Base-by-base conservation (phyloP, 2,113 vertebrate species). In the Daubentonia madagascariensis region DNA sequence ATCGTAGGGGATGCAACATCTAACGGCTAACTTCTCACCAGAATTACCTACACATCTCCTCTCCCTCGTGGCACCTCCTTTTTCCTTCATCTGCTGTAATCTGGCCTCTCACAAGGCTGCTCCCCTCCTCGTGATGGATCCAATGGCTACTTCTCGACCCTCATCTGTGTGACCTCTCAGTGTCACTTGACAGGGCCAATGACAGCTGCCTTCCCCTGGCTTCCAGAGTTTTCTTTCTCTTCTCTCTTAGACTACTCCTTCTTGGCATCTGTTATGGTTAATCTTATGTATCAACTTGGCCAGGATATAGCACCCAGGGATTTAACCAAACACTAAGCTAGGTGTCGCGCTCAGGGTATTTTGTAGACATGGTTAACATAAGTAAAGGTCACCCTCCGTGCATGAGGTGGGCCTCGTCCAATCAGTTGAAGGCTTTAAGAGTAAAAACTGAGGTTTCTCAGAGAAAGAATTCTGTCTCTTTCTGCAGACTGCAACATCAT, bases 1-100 rank as follows among this genome's bases (percentile, higher is more conserved):
- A 23, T 1, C 1, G 0, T 1, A 18, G 75, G 48, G 40, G 35
- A 40, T 0, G 16, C 9, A 13, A 75, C 12, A 14, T 16, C 45
- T 7, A 65, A 54, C 0, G 4, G 50, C 35, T 18, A 61, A 48
- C 3, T 52, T 32, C 80, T 43, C 23, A 13, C 10, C 16, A 48
- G n/a, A 22, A 70, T 40, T 13, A 48, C 2, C n/a, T 1, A 22
- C 61, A 40, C 10, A 1, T 17, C 35, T 45, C 52, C 37, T 52
- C 52, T 78, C 35, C 16, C 17, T 35, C 37, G 30, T 1, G 3
- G 7, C 12, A 32, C 9, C 7, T n/a, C 45, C 59, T n/a, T 17
- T 28, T 17, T 14, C 0, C 59, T 28, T 68, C 40, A 25, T 5
- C 11, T 52, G 72, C 63, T 28, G n/a, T 75, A 1, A 52, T 40